Percentiles rank a stretch among this genome's conserved stretches.
Evolutionary conservation across 2,113 vertebrate genomes (phyloP).

Genomic region (Uria lomvia): DNA sequence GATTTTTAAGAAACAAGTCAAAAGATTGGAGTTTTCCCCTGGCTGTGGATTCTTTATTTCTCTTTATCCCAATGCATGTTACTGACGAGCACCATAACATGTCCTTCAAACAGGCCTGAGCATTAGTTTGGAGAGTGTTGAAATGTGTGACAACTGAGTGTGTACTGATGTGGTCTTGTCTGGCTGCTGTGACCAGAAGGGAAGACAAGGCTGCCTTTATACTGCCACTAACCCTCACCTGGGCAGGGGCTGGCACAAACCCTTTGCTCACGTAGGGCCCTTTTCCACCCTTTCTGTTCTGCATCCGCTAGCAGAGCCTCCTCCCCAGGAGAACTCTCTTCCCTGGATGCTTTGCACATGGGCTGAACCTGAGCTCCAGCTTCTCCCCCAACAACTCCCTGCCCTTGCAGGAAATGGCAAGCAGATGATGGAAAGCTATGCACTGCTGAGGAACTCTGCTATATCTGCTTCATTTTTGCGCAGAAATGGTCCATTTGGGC

Average conservation of each 20-base stretch:
- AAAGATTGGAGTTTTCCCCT: background rate
- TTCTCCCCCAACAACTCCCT: background rate
- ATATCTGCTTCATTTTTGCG: background rate
- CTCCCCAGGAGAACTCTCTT: background rate
- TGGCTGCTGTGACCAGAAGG: background rate
- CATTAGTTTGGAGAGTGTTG: background rate
- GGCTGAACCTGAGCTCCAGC: background rate
- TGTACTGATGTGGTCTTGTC: background rate
- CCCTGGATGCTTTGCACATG: background rate
- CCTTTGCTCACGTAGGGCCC: fast-evolving
- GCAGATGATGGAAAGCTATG: background rate
- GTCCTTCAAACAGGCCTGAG: background rate
- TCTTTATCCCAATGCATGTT: background rate
- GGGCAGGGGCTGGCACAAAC: background rate
- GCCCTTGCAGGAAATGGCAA: background rate
- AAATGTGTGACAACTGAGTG: background rate
- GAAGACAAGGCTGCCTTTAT: background rate
- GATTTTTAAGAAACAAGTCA: background rate
- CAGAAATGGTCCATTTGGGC: background rate
- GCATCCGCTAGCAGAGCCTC: fast-evolving
- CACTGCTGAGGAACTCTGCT: background rate
- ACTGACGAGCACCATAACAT: background rate
- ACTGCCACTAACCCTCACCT: background rate
- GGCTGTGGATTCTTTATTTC: background rate
- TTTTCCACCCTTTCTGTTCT: background rate